phyloP scores from a whole-genome alignment of 1,140 invertebrate genomes.

The Danaus plexippus region DNA sequence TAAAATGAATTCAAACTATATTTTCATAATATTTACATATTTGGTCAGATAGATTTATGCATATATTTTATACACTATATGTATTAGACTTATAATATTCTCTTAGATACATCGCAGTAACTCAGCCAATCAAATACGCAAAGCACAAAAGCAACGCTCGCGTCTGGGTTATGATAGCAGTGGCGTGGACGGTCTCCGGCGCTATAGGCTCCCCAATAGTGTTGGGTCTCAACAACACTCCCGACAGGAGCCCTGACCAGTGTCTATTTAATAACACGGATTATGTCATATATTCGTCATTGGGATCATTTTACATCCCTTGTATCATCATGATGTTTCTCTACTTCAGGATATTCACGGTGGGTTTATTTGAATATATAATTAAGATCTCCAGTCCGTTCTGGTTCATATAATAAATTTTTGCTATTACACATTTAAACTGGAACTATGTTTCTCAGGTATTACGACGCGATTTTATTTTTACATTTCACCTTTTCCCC shows the following conservation, averaged over 20 bases:
- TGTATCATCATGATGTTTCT: slow-evolving; percentile 78
- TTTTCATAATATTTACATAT: too few species aligned
- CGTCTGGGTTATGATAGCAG: slow-evolving; percentile 93
- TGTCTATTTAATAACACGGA: slow-evolving; percentile 98
- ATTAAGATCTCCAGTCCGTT: too few species aligned
- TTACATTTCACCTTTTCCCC: too few species aligned
- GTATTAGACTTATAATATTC: background rate
- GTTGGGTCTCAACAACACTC: slow-evolving; percentile 93
- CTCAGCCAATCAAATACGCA: slow-evolving; percentile 99
- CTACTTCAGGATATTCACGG: slow-evolving; percentile 59
- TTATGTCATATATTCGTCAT: slow-evolving; percentile 97
- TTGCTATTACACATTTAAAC: too few species aligned
- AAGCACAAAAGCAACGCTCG: slow-evolving; percentile 97
- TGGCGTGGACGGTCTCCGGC: slow-evolving; percentile 96
- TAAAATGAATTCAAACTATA: too few species aligned
- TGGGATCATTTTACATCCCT: slow-evolving; percentile 98
- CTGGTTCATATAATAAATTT: too few species aligned
- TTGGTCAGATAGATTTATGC: too few species aligned
- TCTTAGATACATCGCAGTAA: slow-evolving; percentile 97
- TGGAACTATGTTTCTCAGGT: too few species aligned
- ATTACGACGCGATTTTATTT: too few species aligned
- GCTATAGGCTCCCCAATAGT: slow-evolving; percentile 98
- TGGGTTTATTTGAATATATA: slow-evolving; percentile 17
- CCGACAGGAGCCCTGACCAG: slow-evolving; percentile 80
- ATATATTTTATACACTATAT: slow-evolving; percentile 36